These are phyloP conservation scores for Cremastinae sp. DNA, from an alignment of 2,888 invertebrate species.

Conservation along the genomic window DNA sequence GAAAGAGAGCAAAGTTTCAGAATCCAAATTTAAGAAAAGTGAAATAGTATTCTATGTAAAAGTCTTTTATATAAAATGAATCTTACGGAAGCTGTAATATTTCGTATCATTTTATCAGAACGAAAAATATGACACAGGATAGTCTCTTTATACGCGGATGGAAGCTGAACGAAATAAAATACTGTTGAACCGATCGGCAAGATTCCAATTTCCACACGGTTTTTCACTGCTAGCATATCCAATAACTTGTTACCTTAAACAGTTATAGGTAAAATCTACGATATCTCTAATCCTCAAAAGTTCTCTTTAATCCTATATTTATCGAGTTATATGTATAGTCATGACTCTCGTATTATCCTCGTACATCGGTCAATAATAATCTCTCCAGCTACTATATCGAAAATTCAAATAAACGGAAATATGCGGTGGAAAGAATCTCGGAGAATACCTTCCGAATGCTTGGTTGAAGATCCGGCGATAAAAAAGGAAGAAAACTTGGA, in stretches of 20 bases:
- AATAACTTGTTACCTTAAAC: not conserved
- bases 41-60: too few species aligned
- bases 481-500: not conserved
- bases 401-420: constrained; percentile 47
- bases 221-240: too few species aligned
- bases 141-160: too few species aligned
- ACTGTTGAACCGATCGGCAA: too few species aligned
- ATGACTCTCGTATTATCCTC: constrained; percentile 9
- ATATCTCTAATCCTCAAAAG: not conserved
- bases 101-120: too few species aligned
- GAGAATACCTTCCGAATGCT: constrained; percentile 67
- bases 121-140: too few species aligned
- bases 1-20: too few species aligned
- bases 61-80: too few species aligned
- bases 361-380: constrained; percentile 65
- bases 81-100: too few species aligned
- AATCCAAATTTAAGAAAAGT: too few species aligned
- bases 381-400: constrained; percentile 43
- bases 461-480: constrained; percentile 58
- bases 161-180: too few species aligned
- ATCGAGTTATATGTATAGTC: constrained; percentile 48
- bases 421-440: constrained; percentile 46
- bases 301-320: not conserved
- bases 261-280: not conserved
- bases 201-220: too few species aligned